phyloP scores from a whole-genome alignment of 2,888 invertebrate genomes.

The Campoletis raptor region DNA sequence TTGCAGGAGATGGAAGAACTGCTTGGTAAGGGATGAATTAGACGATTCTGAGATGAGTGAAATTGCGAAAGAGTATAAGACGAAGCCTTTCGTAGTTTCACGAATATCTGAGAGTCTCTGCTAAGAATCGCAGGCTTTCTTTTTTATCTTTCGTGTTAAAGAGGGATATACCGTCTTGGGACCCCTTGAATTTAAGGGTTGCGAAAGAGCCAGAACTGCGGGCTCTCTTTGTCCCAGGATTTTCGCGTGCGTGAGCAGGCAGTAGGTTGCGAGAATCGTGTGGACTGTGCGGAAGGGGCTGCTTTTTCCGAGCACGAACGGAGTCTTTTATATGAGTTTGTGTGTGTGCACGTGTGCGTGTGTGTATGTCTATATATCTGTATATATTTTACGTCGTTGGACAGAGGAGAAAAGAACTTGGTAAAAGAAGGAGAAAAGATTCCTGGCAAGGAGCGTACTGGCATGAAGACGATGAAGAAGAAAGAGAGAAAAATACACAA shows the following conservation, averaged over 20 bases:
- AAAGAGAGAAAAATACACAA: conserved; percentile 18
- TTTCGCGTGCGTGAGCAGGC: conserved; percentile 69
- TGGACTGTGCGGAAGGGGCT: conserved; percentile 2
- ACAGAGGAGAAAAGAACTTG: conserved; percentile 46
- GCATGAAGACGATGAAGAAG: conserved; percentile 6
- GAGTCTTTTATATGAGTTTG: not conserved
- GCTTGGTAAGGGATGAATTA: conserved; percentile 23
- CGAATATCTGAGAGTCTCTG: conserved; percentile 23
- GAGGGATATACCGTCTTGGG: conserved; percentile 46
- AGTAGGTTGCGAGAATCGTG: conserved; percentile 8
- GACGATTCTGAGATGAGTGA: conserved; percentile 44
- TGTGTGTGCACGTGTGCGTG: not conserved
- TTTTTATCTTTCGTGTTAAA: conserved; percentile 29
- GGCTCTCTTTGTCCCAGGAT: conserved; percentile 77
- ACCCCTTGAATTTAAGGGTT: conserved; percentile 75
- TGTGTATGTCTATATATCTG: not conserved
- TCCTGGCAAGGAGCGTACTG: conserved; percentile 9
- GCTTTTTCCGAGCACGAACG: conserved; percentile 36
- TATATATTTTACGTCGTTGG: not conserved
- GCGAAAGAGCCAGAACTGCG: conserved; percentile 40
- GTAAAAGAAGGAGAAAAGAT: conserved; percentile 38
- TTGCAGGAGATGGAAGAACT: not conserved
- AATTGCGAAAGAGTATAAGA: conserved; percentile 42
- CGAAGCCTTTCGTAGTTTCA: conserved; percentile 33
- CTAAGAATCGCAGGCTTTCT: conserved; percentile 26